Conservation (phyloP, 2,113 vertebrate genomes). For the Osmerus mordax region DNA sequence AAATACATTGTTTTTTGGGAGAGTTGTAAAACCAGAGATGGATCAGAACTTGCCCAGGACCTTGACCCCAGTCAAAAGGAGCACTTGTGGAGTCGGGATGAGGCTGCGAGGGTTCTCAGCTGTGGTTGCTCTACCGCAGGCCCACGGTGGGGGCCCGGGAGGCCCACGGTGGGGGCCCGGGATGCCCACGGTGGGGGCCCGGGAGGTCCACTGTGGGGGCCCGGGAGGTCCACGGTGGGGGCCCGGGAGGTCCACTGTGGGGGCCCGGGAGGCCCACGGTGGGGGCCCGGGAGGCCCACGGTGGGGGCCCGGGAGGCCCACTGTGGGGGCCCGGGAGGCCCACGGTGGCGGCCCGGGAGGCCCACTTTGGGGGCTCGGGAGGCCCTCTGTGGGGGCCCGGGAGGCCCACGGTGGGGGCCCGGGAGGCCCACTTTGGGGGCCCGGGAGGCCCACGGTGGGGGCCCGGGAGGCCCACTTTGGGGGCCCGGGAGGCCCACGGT, state of each 20-base stretch:
- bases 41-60: background rate
- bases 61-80: constrained; percentile 8
- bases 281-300: background rate
- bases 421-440: background rate
- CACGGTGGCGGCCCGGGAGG: background rate
- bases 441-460: background rate
- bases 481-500: too few relatives aligned
- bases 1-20: too few relatives aligned
- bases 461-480: too few relatives aligned
- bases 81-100: background rate
- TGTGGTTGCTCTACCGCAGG: too few relatives aligned
- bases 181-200: background rate
- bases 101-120: too few relatives aligned
- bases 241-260: too few relatives aligned
- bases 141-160: too few relatives aligned
- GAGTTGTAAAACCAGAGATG: background rate
- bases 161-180: background rate
- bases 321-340: too few relatives aligned
- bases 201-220: background rate
- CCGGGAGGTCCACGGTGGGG: too few relatives aligned
- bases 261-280: background rate
- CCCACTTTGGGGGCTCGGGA: too few relatives aligned
- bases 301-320: too few relatives aligned
- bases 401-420: background rate
- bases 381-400: too few relatives aligned